Evolutionary conservation across 1,140 invertebrate species (phyloP).

Genomic region (Drosophila tropicalis): DNA sequence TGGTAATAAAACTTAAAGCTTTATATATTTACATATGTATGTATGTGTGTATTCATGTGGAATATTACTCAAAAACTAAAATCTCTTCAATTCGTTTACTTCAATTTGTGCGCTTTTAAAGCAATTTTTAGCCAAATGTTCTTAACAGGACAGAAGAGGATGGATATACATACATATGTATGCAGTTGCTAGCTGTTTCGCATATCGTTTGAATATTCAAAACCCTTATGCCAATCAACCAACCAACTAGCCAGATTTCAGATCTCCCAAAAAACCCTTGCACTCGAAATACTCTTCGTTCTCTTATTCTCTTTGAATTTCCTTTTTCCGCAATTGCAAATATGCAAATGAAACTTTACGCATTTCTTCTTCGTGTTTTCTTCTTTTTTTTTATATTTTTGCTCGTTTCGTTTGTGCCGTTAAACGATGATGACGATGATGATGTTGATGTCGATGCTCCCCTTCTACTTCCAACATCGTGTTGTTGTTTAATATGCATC

Average conservation of each 20-base stretch:
- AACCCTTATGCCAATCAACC: conserved; percentile 10
- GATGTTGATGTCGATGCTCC: conserved; percentile 29
- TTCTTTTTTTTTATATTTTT: conserved; percentile 3
- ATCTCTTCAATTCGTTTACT: no score
- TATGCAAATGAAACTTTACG: conserved; percentile 68
- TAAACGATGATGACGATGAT: conserved; percentile 41
- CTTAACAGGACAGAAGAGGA: neutral
- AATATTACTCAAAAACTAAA: no score
- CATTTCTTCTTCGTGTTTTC: conserved; percentile 43
- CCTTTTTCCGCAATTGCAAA: conserved; percentile 50
- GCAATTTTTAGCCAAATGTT: neutral
- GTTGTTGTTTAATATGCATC: conserved; percentile 57
- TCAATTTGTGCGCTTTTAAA: no score
- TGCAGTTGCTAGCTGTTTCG: neutral
- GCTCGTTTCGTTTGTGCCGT: conserved; percentile 42
- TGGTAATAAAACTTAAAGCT: no score
- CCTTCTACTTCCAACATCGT: conserved; percentile 28
- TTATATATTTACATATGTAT: no score
- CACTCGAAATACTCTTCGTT: conserved; percentile 1
- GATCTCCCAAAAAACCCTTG: conserved; percentile 8
- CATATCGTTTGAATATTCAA: neutral
- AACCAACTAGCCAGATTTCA: conserved; percentile 5
- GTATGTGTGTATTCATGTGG: no score
- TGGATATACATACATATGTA: no score
- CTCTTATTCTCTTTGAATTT: conserved; percentile 20